Conservation (phyloP, 2,888 invertebrate species). For the Clostera curtula region DNA sequence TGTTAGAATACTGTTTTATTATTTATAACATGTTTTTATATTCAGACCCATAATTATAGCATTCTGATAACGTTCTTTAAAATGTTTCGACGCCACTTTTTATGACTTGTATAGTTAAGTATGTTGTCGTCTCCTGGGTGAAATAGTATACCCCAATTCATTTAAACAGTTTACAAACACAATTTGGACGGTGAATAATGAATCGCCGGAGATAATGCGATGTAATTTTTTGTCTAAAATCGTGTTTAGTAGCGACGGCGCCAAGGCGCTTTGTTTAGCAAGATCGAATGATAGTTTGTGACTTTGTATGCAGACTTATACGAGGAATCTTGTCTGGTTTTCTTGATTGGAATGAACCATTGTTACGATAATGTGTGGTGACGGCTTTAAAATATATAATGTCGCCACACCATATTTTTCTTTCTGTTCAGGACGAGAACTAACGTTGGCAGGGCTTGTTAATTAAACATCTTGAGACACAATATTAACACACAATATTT, state of each 20-base stretch:
- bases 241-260: slow-evolving; percentile 44
- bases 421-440: too few species aligned
- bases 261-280: slow-evolving; percentile 44
- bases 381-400: too few species aligned
- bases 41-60: too few species aligned
- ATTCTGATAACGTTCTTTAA: too few species aligned
- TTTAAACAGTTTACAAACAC: slow-evolving; percentile 11
- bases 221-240: slow-evolving; percentile 32
- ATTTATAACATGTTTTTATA: neutral
- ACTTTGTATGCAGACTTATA: slow-evolving; percentile 31
- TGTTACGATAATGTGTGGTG: too few species aligned
- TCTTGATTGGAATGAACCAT: too few species aligned
- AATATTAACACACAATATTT: too few species aligned
- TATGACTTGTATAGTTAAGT: slow-evolving; percentile 11
- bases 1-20: neutral
- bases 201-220: slow-evolving; percentile 28
- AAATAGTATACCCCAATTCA: slow-evolving; percentile 7
- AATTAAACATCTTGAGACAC: too few species aligned
- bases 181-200: slow-evolving; percentile 18
- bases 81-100: too few species aligned
- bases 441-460: too few species aligned
- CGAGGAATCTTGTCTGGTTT: slow-evolving; percentile 16
- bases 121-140: slow-evolving; percentile 9
- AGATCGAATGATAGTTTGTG: slow-evolving; percentile 36
- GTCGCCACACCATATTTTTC: too few species aligned